These are phyloP conservation scores for Alectoris magna DNA, from an alignment of 2,797 vertebrate genomes.

Conservation along the genomic window DNA sequence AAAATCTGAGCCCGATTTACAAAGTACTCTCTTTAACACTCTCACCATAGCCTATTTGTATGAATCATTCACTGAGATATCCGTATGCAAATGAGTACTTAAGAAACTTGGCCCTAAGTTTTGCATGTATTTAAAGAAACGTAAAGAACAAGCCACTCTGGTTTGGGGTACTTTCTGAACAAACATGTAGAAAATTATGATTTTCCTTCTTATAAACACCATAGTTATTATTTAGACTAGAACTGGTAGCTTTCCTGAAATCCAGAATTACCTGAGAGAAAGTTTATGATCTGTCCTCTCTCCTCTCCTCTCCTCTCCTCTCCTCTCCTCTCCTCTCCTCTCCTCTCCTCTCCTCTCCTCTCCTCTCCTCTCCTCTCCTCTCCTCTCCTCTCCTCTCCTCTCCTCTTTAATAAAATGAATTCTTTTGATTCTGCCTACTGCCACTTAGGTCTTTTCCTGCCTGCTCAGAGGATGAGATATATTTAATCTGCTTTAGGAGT, in stretches of 20 bases:
- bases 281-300: not conserved
- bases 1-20: not conserved
- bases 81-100: constrained; percentile 7
- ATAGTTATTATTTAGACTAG: not conserved
- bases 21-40: constrained; percentile 10
- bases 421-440: not conserved
- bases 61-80: constrained; percentile 24
- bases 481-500: constrained; percentile 18
- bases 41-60: not conserved
- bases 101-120: not conserved
- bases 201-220: not conserved
- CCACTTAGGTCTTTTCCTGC: not conserved
- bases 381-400: no score
- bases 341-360: no score
- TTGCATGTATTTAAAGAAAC: not conserved
- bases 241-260: not conserved
- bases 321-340: no score
- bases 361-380: no score
- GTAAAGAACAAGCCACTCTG: not conserved
- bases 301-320: no score
- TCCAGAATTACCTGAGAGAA: constrained; percentile 12
- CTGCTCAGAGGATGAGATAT: not conserved
- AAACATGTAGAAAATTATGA: not conserved
- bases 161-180: not conserved
- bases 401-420: not conserved